Evolutionary conservation across 2,797 vertebrate genomes (phyloP).

Genomic region (Oceanodroma leucorhoa): DNA sequence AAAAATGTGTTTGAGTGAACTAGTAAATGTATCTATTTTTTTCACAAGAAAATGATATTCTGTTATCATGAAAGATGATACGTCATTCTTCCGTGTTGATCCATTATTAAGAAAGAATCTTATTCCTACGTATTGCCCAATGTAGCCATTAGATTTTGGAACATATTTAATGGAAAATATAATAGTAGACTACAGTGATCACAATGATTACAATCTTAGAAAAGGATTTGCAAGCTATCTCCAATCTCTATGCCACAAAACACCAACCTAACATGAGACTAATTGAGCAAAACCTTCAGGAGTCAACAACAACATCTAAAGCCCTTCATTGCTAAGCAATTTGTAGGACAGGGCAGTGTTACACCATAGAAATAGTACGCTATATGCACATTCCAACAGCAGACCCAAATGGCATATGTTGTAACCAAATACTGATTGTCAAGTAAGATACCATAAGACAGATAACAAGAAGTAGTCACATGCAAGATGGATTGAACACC

Average conservation of each 20-base stretch:
- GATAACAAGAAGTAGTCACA: background rate
- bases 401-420: background rate
- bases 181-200: background rate
- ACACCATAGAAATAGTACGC: background rate
- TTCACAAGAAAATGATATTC: background rate
- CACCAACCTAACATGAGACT: background rate
- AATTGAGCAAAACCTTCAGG: background rate
- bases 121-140: background rate
- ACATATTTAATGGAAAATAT: background rate
- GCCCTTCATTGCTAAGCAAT: background rate
- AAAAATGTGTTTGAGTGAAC: background rate
- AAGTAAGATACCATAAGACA: background rate
- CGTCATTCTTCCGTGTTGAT: rapidly evolving
- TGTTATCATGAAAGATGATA: background rate
- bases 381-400: background rate
- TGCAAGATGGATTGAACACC: background rate
- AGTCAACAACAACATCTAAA: background rate
- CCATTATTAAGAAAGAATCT: background rate
- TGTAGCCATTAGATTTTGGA: background rate
- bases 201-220: background rate
- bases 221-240: background rate
- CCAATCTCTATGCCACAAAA: background rate
- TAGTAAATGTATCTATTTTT: background rate
- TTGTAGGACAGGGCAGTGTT: background rate
- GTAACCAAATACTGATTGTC: background rate